Percentiles rank a stretch among this genome's conserved stretches.
phyloP scores from a whole-genome alignment of 1,140 invertebrate species.

The Chelonus insularis region DNA sequence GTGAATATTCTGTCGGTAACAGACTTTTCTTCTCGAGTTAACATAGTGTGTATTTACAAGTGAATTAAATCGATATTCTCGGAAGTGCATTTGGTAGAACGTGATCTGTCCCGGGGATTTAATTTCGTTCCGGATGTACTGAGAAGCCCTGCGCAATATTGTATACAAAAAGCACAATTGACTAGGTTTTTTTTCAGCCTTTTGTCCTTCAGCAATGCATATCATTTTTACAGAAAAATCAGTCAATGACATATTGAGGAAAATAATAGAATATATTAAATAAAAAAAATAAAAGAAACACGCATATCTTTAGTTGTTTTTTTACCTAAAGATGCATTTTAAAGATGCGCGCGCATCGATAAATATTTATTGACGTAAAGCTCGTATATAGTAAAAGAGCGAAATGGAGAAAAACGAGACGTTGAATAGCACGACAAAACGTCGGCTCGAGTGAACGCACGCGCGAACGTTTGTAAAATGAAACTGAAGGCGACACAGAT shows the following conservation, averaged over 20 bases:
- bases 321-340: not conserved
- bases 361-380: constrained; percentile 44
- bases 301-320: constrained; percentile 1
- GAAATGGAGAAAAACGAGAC: constrained; percentile 12
- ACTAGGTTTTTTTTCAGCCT: not conserved
- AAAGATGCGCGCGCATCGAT: constrained; percentile 34
- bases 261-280: not conserved
- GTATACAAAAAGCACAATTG: constrained; percentile 3
- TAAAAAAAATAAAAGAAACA: not conserved
- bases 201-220: too few relatives aligned
- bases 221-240: too few relatives aligned
- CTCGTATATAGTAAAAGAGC: not conserved
- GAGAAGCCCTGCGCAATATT: constrained; percentile 8
- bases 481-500: constrained; percentile 1
- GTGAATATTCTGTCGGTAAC: constrained; percentile 9
- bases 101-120: constrained; percentile 20
- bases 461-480: constrained; percentile 13
- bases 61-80: constrained; percentile 4
- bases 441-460: constrained; percentile 21
- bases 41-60: not conserved
- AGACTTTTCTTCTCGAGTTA: constrained; percentile 1
- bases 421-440: constrained; percentile 16
- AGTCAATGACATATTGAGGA: too few relatives aligned
- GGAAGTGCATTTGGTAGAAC: constrained; percentile 18
- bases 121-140: constrained; percentile 23